phyloP scores from a whole-genome alignment of 2,888 invertebrate genomes.

The Antheraea assamensis region DNA sequence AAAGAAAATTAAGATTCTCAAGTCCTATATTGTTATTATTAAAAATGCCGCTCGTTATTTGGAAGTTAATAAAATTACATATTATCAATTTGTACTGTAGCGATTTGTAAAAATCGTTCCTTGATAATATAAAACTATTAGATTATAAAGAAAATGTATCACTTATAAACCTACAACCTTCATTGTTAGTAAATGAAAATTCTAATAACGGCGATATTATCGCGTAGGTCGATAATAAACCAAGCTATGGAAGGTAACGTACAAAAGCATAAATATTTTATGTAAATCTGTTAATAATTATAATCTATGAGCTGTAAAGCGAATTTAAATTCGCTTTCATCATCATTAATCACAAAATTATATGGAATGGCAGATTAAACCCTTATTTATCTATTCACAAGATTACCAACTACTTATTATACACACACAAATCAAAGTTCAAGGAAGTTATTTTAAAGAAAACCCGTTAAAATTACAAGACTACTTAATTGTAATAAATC shows the following conservation, averaged over 20 bases:
- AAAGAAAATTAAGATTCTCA: too few relatives aligned
- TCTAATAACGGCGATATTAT: conserved; percentile 66
- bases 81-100: background rate
- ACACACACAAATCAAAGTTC: conserved; percentile 55
- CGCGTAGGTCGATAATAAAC: conserved; percentile 70
- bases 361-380: conserved; percentile 18
- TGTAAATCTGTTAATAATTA: conserved; percentile 27
- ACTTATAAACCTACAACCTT: background rate
- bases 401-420: conserved; percentile 41
- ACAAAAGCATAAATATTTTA: conserved; percentile 30
- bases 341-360: conserved; percentile 20
- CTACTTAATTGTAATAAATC: conserved; percentile 68
- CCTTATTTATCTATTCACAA: conserved; percentile 34
- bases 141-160: background rate
- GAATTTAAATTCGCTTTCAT: conserved; percentile 25
- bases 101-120: background rate
- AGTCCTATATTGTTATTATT: background rate
- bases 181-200: conserved; percentile 54
- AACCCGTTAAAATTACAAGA: conserved; percentile 54
- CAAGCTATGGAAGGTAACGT: conserved; percentile 49
- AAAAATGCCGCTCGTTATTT: background rate
- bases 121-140: background rate
- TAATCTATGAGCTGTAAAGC: conserved; percentile 28
- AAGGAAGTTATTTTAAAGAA: conserved; percentile 42
- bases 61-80: background rate